Conservation (phyloP, 30 jellyfish, hydroid and myxozoan species). For the Aurelia sp. region DNA sequence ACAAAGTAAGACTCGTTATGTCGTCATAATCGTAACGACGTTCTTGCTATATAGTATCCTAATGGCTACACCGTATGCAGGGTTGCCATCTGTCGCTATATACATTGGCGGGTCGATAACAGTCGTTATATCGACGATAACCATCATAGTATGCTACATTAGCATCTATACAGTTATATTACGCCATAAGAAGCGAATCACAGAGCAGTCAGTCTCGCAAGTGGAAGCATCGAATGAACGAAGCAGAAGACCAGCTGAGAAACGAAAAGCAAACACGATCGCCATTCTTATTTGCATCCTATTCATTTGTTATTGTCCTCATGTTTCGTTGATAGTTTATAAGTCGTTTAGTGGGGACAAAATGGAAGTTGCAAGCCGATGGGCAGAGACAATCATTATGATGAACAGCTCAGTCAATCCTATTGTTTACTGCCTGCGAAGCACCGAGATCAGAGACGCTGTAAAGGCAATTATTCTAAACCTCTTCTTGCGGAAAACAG, state of each 20-base stretch:
- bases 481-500: too few species aligned
- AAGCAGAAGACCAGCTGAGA: conserved; percentile 44
- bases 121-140: conserved; percentile 33
- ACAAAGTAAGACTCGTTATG: conserved; percentile 37
- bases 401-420: conserved; percentile 62
- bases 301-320: conserved; percentile 68
- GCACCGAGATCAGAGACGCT: conserved; percentile 49
- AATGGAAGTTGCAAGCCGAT: conserved; percentile 16
- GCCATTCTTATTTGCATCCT: conserved; percentile 40
- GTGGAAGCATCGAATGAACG: conserved; percentile 33
- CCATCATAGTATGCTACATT: conserved; percentile 55
- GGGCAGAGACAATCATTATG: conserved; percentile 32
- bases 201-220: conserved; percentile 56
- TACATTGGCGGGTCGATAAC: conserved; percentile 40
- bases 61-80: conserved; percentile 42
- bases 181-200: conserved; percentile 59
- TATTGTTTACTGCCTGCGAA: conserved; percentile 37
- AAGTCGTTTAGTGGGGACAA: conserved; percentile 21
- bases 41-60: conserved; percentile 33
- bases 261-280: conserved; percentile 47
- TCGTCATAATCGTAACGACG: conserved; percentile 1
- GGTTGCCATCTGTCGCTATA: conserved; percentile 16
- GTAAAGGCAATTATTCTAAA: not conserved
- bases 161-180: conserved; percentile 46
- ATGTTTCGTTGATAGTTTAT: conserved; percentile 35